These are phyloP conservation scores for Odontesthes bonariensis DNA, from an alignment of 2,113 vertebrate species.

Conservation along the genomic window DNA sequence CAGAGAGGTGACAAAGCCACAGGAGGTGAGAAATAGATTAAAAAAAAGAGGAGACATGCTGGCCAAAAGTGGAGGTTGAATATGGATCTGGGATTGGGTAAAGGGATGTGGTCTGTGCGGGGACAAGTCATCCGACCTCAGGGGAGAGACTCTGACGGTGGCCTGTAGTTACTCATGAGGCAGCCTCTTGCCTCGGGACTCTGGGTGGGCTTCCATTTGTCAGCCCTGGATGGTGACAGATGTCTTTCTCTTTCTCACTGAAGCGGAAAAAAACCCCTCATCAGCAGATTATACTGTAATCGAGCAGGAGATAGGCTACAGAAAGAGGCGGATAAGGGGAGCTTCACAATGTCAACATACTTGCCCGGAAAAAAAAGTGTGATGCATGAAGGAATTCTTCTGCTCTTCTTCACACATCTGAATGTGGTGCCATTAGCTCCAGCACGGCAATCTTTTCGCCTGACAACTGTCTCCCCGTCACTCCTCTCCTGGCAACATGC, in stretches of 20 bases:
- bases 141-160: constrained; percentile 41
- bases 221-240: constrained; percentile 50
- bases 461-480: neutral
- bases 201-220: constrained; percentile 49
- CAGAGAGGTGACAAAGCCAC: neutral
- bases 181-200: constrained; percentile 17
- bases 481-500: neutral
- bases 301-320: neutral
- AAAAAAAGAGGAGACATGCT: neutral
- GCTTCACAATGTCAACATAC: neutral
- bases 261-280: constrained; percentile 25
- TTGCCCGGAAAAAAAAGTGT: neutral
- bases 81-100: neutral
- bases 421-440: constrained; percentile 11
- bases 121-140: constrained; percentile 21
- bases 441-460: neutral
- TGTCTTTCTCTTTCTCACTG: constrained; percentile 44
- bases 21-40: neutral
- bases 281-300: constrained; percentile 52
- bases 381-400: neutral
- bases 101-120: constrained; percentile 3
- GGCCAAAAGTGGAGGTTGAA: neutral
- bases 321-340: too few species aligned
- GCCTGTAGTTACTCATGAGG: constrained; percentile 44
- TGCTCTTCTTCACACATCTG: neutral